Base-by-base conservation (phyloP, 1,140 invertebrate species). In the Eciton burchellii region DNA sequence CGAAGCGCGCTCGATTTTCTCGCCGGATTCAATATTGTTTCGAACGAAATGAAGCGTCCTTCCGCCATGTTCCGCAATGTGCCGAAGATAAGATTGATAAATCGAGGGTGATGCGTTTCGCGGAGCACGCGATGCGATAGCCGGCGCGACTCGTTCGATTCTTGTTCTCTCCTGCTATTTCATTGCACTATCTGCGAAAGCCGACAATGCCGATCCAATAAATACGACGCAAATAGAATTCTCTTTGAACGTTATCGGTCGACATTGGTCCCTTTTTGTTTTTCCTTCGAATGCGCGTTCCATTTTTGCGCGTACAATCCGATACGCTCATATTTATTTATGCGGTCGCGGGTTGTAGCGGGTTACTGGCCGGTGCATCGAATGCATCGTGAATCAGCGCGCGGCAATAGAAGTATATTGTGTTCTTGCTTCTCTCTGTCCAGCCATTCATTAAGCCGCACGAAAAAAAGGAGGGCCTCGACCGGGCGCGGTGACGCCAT, bases 321-420 rank as follows among this genome's bases (percentile, higher is more conserved):
- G 83, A 86, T 83, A 77, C 70, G 47, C 81, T 72, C 62, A 87
- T 84, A 86, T 49, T 87, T 87, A 87, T 86, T 84, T 84, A 87
- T 74, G 62, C 49, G 71, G 19, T 59, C 54, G 54, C 54, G 57
- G 65, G 66, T 83, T 68, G 45, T 70, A 57, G 62, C 45, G 45
- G 19, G 35, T 2, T 21, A 24, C 21, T 41, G 26, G 19, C 63
- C 63, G 45, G 41, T 49, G 83, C 57, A 82, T 63, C 56, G 65
- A 72, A 74, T 83, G 84, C 84, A 87, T 83, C 65, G 81, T 83
- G 85, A 83, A 87, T 87, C 84, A 86, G 54, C 81, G 84, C 59
- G 45, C 81, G n/a, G 35, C 84, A 60, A 73, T 76, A 65, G 84
- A 54, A 72, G 29, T 56, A 74, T 81, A 82, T 82, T 79, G 84